Base-by-base conservation (phyloP, 2,797 vertebrate species). In the Gastrophryne carolinensis region DNA sequence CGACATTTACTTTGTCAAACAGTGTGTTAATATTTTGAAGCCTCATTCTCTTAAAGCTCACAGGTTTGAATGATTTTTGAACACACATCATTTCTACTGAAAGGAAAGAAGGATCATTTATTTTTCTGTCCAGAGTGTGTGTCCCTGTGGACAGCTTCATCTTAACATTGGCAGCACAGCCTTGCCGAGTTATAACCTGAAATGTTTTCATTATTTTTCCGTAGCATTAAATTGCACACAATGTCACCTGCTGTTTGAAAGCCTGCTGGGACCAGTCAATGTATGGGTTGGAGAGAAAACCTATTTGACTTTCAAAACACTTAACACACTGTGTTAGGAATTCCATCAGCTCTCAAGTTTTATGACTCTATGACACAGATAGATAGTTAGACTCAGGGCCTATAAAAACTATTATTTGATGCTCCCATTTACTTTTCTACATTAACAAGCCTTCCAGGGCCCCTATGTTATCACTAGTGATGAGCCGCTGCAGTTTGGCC, bases 181-280 rank as follows among this genome's bases (percentile, higher is more conserved):
- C 49, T 53, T 23, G 56, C 56, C 21, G 53, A 30, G 56, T 50
- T 62, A 41, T 32, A 69, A 37, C 58, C 60, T 69, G 44, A 61
- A 61, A 76, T 62, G 65, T 62, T 76, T 76, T 70, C 47, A 69
- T 76, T 76, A 69, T 35, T 62, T 63, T 69, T 50, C 57, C 15
- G 3, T 44, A 54, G 73, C 65, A 32, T 54, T 44, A 60, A 44
- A 69, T 69, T 69, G 56, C 49, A 58, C 29, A 58, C 24, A 66
- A 19, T 66, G 62, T 44, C 65, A 76, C 49, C 44, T 27, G 17
- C 47, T 54, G 34, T 63, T 54, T 76, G 47, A 62, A 7, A 12
- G 47, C 49, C 65, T 70, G 73, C 65, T 69, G 73, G 73, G 73
- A 47, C 27, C 17, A 44, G 47, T 68, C 54, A 76, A 32, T 27